A percentile compares a stretch with the other conserved stretches of the same genome.
Conservation (phyloP, 2,888 invertebrate species). For the Platycnemis pennipes region DNA sequence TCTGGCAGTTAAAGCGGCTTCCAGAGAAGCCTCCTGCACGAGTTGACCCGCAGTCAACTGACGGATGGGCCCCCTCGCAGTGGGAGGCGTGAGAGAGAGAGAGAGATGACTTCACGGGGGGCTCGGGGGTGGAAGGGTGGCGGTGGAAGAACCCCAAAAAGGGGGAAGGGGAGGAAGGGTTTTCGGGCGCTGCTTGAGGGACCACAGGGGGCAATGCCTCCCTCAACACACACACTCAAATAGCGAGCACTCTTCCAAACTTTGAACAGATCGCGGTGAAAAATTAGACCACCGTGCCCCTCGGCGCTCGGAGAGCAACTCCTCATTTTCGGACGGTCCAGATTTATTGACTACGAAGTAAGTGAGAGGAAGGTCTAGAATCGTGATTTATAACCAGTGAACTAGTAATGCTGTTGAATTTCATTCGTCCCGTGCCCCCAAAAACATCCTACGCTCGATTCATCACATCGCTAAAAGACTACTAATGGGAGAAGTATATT, state of each 20-base stretch:
- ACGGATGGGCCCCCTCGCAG: background rate
- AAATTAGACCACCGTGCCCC: background rate
- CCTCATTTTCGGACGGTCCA: too few relatives aligned
- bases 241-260: background rate
- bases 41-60: background rate
- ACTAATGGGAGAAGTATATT: too few relatives aligned
- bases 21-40: background rate
- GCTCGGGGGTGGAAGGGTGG: background rate
- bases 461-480: background rate
- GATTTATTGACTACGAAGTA: background rate
- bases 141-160: background rate
- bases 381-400: background rate
- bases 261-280: background rate
- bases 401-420: background rate
- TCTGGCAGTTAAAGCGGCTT: background rate
- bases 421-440: background rate
- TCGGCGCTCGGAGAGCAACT: background rate
- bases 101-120: constrained; percentile 4
- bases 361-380: background rate
- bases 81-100: constrained; percentile 23
- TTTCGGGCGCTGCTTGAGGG: background rate
- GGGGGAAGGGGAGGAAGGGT: background rate
- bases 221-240: background rate
- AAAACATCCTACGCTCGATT: background rate
- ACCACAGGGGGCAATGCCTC: background rate